Evolutionary conservation across 2,888 invertebrate species (phyloP), one percentile per base, ranked within the genome.

Genomic region (Ornithoptera priamus): DNA sequence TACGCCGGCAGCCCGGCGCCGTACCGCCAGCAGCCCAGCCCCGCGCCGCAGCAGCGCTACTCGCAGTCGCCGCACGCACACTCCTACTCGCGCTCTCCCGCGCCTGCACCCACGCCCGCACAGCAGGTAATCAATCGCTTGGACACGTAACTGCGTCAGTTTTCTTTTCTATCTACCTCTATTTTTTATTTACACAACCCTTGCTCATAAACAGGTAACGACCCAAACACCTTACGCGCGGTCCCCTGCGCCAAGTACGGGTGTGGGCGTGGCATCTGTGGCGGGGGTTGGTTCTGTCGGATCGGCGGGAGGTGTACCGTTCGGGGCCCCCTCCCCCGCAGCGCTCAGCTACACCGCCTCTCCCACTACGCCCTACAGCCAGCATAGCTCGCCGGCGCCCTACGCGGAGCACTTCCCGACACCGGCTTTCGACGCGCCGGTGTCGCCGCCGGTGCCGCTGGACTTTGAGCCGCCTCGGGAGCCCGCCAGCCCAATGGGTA

Each of bases 381-480:
- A 90, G 79, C 91, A 91, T 86, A 88, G 88, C 70, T 89, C 89
- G 72, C 89, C 89, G 64, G 88, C 88, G 80, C 85, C 82, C 63
- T 81, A 85, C 70, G 77, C 82, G 62, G 76, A 77, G 78, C 69
- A 69, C 62, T 69, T 69, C 53, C 60, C 68, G 30, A 53, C 69
- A 24, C 62, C 67, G 70, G 79, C 76, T 60, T 88, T 90, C 81
- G 96, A 96, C 84, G 94, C 95, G 75, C 93, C 94, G 58, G 93
- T 94, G 65, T 96, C 96, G 59, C 96, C 96, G 30, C 94, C 94
- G 76, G 89, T 95, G 75, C 94, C 94, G 53, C 94, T 96, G 66
- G 96, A 96, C 86, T 96, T 96, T 83, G 96, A 96, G 81, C 96
- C 96, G 65, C 95, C 89, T 69, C 83, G 82, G 67, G 82, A 74